Evolutionary conservation across 2,888 invertebrate genomes (phyloP), one percentile per base, ranked within the genome.

Genomic region (Agrochola macilenta): DNA sequence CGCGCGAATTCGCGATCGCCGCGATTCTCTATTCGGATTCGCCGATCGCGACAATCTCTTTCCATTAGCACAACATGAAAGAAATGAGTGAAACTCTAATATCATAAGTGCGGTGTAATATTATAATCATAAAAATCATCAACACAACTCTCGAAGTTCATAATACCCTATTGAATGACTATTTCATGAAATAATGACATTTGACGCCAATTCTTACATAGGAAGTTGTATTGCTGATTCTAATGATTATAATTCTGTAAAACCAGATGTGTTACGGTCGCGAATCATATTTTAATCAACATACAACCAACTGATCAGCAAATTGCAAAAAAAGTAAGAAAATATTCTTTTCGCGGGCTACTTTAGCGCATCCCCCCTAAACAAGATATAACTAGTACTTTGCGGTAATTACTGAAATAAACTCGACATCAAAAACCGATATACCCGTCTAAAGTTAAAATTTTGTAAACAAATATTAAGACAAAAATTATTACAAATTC

Each of bases 331-430:
- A 8, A 20, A 7, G 20, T 8, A 52, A 52, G 17, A 49, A 52
- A 20, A 20, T 8, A 7, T 20, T 5, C 17, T 20, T 20, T 52
- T 20, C 52, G 20, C 52, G 23, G 23, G 23, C 52, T 52, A 52
- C 52, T 23, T 23, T 9, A 52, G 0, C 52, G 23, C 52, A 23
- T 52, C 23, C 52, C 8, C 20, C 23, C 8, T 52, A 76, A 78
- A 69, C 75, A 65, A 78, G 68, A 74, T 78, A 72, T 17, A 79
- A 79, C 43, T 58, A 77, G 65, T 68, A 57, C 58, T 69, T 68
- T 35, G 69, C 73, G 73, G 66, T 86, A 60, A 68, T 78, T 76
- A 66, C 64, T 49, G 49, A 74, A 80, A 72, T 69, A 80, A 83
- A 74, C n/a, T 61, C 17, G 52, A 66, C 72, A 74, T 79, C 65